Evolutionary conservation across 2,113 vertebrate genomes (phyloP).

Genomic region (Thymallus thymallus): DNA sequence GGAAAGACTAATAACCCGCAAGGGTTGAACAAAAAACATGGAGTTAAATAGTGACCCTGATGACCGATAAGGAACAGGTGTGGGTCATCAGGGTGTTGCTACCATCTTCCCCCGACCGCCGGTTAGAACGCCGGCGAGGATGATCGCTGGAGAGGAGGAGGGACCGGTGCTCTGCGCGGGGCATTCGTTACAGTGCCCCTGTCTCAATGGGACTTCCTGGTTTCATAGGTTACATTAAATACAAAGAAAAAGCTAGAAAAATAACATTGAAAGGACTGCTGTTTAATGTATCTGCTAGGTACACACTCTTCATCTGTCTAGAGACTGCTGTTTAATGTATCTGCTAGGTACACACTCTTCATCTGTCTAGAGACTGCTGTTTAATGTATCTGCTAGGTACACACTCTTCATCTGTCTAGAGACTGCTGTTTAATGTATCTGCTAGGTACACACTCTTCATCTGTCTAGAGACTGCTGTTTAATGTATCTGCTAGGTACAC

Average conservation of each 20-base stretch:
- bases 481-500: too few species aligned
- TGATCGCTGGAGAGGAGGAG: too few species aligned
- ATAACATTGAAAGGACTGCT: not conserved
- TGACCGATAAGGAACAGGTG: too few species aligned
- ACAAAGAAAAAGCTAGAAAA: too few species aligned
- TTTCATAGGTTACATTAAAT: constrained; percentile 43
- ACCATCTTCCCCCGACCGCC: too few species aligned
- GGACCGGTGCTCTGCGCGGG: too few species aligned
- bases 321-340: not conserved
- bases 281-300: not conserved
- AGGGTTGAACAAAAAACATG: too few species aligned
- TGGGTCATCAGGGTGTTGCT: too few species aligned
- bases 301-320: not conserved
- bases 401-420: not conserved
- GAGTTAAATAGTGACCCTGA: too few species aligned
- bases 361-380: not conserved
- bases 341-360: not conserved
- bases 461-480: not conserved
- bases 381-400: not conserved
- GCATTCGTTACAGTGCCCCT: too few species aligned
- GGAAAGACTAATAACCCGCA: too few species aligned
- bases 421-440: not conserved
- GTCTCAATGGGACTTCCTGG: constrained; percentile 56
- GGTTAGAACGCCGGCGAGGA: too few species aligned
- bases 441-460: not conserved